Base-by-base conservation (phyloP, 2,888 invertebrate genomes). In the Pristionchus exspectatus region DNA sequence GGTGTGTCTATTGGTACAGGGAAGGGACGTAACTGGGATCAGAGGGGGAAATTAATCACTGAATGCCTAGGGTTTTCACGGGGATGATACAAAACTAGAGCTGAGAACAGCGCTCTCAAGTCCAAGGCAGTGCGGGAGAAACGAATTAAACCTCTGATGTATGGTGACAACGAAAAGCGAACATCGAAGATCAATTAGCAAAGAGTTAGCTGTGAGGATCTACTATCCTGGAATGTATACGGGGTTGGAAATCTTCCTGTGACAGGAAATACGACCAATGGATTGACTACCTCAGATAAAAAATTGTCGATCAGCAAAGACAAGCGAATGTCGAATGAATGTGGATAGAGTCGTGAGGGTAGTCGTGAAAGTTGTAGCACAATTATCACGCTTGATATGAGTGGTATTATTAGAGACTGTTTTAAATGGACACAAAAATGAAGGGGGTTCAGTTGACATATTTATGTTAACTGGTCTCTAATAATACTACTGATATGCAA, bases 21-120 rank as follows among this genome's bases (percentile, higher is more conserved):
- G 21, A 44, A 5, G 21, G 63, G 14, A 4, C 50, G 27, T 50
- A 24, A 50, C 50, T 44, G 81, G 81, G 50, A 81, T 50, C 44
- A 81, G 50, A 54, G 81, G 81, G 50, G n/a, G 81, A 7, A 27
- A 54, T 18, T 30, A n/a, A 38, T 54, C 50, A 81, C 81, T 54
- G 81, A 81, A 54, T 81, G 44, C 81, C 81, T 81, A 81, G 50
- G 50, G 50, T 72, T 72, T 81, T 81, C 81, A 81, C 81, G 81
- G 81, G 81, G 81, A 50, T 50, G 33, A 12, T 16, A 72, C 33
- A n/a, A 21, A 50, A 44, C 50, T 81, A 50, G 81, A 54, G 50
- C 0, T 14, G 44, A 50, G 81, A 81, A 27, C 81, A 27, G 9
- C 38, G 44, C n/a, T 81, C 81, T 81, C 81, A 27, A 44, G 81